Conservation (phyloP, 2,113 vertebrate genomes). For the Tenebrosternarchus preto region DNA sequence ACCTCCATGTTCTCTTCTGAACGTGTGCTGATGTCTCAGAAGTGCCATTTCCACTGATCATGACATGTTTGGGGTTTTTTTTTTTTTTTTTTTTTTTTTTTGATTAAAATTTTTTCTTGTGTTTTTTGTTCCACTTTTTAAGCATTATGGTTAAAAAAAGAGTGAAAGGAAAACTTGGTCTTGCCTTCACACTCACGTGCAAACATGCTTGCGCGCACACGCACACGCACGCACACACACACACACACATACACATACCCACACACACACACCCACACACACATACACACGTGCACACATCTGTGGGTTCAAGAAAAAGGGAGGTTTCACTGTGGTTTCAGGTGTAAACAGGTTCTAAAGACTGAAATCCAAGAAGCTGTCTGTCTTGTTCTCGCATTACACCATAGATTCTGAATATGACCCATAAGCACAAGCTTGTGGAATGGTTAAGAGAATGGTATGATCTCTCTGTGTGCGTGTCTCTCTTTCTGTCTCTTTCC, state of each 20-base stretch:
- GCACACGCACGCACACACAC: neutral
- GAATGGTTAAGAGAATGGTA: neutral
- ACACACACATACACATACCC: no score
- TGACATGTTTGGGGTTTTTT: no score
- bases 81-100: no score
- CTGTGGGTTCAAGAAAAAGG: neutral
- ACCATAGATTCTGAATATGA: no score
- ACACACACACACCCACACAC: no score
- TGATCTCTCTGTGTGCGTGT: neutral
- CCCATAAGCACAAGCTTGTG: no score
- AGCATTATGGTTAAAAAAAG: conserved; percentile 12
- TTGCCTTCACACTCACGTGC: neutral
- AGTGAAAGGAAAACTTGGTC: conserved; percentile 7
- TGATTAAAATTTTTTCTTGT: neutral
- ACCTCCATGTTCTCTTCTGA: conserved; percentile 48
- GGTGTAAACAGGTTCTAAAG: neutral
- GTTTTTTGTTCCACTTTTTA: neutral
- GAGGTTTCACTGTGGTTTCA: conserved; percentile 10
- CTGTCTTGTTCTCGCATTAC: no score
- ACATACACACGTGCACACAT: neutral
- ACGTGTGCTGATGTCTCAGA: neutral
- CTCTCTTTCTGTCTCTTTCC: neutral
- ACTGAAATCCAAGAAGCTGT: neutral
- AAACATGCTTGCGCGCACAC: conserved; percentile 1
- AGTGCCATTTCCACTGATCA: neutral